Conservation (phyloP, 2,113 vertebrate genomes). For the Eira barbara region DNA sequence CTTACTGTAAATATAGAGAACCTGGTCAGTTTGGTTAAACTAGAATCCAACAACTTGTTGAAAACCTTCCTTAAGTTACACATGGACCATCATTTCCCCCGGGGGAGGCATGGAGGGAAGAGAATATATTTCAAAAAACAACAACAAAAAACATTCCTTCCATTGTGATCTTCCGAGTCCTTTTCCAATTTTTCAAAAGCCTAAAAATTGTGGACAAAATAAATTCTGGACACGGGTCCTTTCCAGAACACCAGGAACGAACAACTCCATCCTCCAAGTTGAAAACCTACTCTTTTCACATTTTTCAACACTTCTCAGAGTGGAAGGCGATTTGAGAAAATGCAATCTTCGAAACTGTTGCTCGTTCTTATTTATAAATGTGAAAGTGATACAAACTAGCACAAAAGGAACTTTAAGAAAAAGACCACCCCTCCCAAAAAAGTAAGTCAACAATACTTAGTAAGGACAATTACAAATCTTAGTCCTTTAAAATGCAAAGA, state of each 20-base stretch:
- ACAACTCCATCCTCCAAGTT: background rate
- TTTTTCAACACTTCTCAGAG: background rate
- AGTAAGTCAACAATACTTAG: background rate
- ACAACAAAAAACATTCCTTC: background rate
- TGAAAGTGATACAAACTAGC: background rate
- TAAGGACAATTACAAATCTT: background rate
- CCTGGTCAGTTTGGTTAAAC: background rate
- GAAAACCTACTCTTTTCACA: background rate
- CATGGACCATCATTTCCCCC: background rate
- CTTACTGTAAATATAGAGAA: background rate
- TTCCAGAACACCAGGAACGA: background rate
- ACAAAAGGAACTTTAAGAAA: background rate
- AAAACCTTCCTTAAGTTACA: background rate
- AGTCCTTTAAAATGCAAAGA: background rate
- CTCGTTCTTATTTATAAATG: background rate
- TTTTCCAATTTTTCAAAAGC: background rate
- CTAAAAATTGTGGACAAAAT: background rate
- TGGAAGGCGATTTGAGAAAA: background rate
- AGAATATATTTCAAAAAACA: background rate
- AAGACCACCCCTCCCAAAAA: background rate
- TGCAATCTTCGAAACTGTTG: background rate
- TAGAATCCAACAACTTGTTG: background rate
- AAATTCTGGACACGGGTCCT: background rate
- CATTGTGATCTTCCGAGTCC: background rate
- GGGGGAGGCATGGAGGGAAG: background rate